Conservation (phyloP, 2,888 invertebrate species). For the Drosophila kuntzei region DNA sequence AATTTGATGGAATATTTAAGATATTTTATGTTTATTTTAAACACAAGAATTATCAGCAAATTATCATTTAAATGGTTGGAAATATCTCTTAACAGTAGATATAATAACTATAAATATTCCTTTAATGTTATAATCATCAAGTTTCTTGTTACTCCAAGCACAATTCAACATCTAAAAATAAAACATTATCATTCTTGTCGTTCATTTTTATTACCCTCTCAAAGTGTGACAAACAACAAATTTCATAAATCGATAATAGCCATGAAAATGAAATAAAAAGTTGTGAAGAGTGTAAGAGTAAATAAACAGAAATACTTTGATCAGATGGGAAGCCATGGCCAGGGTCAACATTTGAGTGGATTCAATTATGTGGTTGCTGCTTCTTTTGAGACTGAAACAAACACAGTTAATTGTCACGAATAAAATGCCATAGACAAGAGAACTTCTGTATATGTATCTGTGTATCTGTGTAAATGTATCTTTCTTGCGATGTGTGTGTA, state of each 20-base stretch:
- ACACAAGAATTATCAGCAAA: background rate
- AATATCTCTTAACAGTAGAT: background rate
- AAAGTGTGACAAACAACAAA: constrained; percentile 31
- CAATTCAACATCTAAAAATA: constrained; percentile 7
- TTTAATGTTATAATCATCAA: background rate
- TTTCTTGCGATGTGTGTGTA: background rate
- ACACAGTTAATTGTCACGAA: constrained; percentile 60
- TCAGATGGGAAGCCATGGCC: constrained; percentile 26
- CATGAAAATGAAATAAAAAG: constrained; percentile 18
- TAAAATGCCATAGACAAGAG: constrained; percentile 19
- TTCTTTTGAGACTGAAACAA: constrained; percentile 35
- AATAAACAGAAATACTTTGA: constrained; percentile 38
- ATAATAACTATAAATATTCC: background rate
- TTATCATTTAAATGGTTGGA: too few relatives aligned
- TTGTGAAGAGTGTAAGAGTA: constrained; percentile 17
- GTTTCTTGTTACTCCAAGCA: background rate
- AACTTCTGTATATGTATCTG: constrained; percentile 2
- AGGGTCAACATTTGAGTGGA: constrained; percentile 29
- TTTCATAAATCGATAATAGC: constrained; percentile 21
- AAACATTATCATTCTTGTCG: constrained; percentile 1
- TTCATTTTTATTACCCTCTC: constrained; percentile 1
- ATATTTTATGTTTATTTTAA: background rate
- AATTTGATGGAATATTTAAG: too few relatives aligned
- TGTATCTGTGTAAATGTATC: constrained; percentile 19
- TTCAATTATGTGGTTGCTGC: constrained; percentile 23